Evolutionary conservation across 2,113 vertebrate genomes (phyloP).

Genomic region (Lethenteron reissneri): DNA sequence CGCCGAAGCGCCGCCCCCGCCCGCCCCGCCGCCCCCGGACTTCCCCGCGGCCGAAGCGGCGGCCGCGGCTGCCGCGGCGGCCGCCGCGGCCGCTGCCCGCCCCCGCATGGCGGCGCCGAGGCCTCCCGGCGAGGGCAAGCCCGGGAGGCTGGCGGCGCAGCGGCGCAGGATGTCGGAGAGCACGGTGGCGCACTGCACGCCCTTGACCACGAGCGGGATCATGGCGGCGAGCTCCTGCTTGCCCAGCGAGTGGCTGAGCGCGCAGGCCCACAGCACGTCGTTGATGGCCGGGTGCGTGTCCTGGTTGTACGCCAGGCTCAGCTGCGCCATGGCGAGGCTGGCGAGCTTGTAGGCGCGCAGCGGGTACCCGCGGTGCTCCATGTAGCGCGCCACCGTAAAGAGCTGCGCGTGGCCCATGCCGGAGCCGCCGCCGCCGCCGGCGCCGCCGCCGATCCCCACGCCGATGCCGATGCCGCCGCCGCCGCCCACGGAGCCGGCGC

Average conservation of each 20-base stretch:
- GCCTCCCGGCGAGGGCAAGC: conserved; percentile 16
- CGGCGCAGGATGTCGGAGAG: conserved; percentile 24
- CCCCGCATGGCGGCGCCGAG: conserved; percentile 6
- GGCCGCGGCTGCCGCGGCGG: neutral
- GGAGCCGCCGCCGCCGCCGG: conserved; percentile 17
- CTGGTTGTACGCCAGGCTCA: conserved; percentile 27
- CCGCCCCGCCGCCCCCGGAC: conserved; percentile 6
- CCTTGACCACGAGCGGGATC: conserved; percentile 25
- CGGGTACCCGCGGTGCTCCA: conserved; percentile 25
- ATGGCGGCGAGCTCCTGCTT: conserved; percentile 23
- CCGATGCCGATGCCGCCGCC: conserved; percentile 10
- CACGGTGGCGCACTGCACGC: conserved; percentile 26
- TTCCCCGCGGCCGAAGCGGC: conserved; percentile 16
- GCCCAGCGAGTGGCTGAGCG: conserved; percentile 26
- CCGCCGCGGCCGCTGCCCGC: neutral
- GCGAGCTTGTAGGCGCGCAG: conserved; percentile 26
- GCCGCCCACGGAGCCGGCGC: neutral
- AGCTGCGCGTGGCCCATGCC: conserved; percentile 26
- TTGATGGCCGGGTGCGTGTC: conserved; percentile 27
- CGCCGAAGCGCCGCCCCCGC: neutral
- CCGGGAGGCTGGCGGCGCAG: conserved; percentile 20
- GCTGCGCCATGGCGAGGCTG: conserved; percentile 22
- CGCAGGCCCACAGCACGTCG: conserved; percentile 28
- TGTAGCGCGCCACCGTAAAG: conserved; percentile 25
- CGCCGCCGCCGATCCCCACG: conserved; percentile 26